A percentile compares a stretch with the other conserved stretches of the same genome.
Evolutionary conservation across 2,797 vertebrate species (phyloP).

Genomic region (Thamnophis elegans): DNA sequence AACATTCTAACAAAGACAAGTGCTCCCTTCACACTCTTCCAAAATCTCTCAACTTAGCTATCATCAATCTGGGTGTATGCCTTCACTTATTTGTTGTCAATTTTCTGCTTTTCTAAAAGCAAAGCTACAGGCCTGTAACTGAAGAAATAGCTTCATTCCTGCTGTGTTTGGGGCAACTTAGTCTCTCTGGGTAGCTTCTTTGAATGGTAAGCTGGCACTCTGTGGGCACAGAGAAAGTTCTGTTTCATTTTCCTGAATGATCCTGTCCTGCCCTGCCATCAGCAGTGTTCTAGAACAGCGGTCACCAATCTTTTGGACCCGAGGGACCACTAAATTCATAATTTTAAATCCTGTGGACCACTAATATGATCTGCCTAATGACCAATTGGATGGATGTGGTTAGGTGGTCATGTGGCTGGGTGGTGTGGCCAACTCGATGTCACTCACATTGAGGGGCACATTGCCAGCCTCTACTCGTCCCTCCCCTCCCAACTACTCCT

Average conservation of each 20-base stretch:
- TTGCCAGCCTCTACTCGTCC: too few relatives aligned
- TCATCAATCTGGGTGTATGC: not conserved
- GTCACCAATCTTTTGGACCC: too few relatives aligned
- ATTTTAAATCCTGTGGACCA: too few relatives aligned
- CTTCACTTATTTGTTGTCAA: not conserved
- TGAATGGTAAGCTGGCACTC: not conserved
- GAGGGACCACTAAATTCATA: too few relatives aligned
- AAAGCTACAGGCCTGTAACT: not conserved
- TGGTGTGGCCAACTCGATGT: too few relatives aligned
- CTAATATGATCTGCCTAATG: too few relatives aligned
- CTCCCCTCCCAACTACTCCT: too few relatives aligned
- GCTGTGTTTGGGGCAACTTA: not conserved
- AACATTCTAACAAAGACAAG: not conserved
- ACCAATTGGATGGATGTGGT: too few relatives aligned
- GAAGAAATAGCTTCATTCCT: not conserved
- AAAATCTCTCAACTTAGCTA: not conserved
- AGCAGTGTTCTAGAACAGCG: not conserved
- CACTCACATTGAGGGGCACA: too few relatives aligned
- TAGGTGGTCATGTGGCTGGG: too few relatives aligned
- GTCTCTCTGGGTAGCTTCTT: not conserved
- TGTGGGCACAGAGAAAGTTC: not conserved
- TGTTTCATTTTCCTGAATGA: not conserved
- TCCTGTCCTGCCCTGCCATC: not conserved
- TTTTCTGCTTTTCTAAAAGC: not conserved
- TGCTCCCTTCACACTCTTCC: not conserved